Base-by-base conservation (phyloP, 37 sponge, comb jelly and placozoan species). In the Lycopodina hypogea region DNA sequence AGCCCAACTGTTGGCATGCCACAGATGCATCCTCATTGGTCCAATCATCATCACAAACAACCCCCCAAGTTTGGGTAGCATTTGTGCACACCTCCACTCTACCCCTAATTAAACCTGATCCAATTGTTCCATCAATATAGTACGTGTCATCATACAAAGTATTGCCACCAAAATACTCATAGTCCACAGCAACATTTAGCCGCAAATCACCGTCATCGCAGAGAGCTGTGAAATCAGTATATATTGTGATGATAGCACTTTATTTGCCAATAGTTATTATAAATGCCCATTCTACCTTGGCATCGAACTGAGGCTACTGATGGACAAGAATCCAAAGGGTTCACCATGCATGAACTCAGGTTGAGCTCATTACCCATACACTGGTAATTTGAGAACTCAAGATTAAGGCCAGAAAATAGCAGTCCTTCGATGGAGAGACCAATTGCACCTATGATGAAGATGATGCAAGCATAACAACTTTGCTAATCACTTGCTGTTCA, bases 181-280 rank as follows among this genome's bases (percentile, higher is more conserved):
- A 37, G 84, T 75, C 30, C 34, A 56, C 65, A 74, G 84, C 92
- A 76, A 92, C 85, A 72, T 87, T 37, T 22, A 84, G 35, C 68
- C 73, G 0, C 71, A 83, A 3, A 77, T 83, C 37, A 73, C 92
- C 66, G 4, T 64, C 53, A 58, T 29, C 23, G 22, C 81, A 81
- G 24, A 56, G 28, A 34, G 75, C 75, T 75, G 39, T 17, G 41
- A 30, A 36, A 65, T 7, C 34, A 65, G 9, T 59, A 6, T 6
- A 19, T 37, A 45, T 45, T 9, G 9, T 45, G 8, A 45, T 45
- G 8, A 45, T 45, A 45, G 8, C 9, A 45, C 9, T 45, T 7
- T 12, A 7, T 7, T 12, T 60, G 61, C 61, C 6, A 29, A 60
- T 23, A 60, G 12, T 28, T 17, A 23, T 41, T 23, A 72, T 42